These are phyloP conservation scores for Pterostichus madidus DNA, from an alignment of 2,888 invertebrate species.

Conservation along the genomic window DNA sequence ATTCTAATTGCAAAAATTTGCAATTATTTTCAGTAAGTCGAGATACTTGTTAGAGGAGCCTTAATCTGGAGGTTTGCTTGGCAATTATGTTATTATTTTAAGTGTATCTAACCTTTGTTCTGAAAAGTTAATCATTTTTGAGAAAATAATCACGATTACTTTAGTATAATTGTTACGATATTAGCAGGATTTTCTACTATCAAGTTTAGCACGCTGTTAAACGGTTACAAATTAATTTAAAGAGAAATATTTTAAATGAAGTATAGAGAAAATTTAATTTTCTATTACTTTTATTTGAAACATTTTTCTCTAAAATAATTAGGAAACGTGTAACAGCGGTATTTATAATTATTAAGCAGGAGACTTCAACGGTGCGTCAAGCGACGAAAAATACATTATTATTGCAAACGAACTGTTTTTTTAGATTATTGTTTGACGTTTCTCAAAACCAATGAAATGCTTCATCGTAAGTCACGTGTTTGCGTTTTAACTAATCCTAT, in stretches of 20 bases:
- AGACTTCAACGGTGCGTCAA: background rate
- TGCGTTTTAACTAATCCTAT: no score
- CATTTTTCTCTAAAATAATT: no score
- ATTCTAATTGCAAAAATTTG: conserved; percentile 8
- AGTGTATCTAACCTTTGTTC: conserved; percentile 1
- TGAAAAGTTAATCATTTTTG: conserved; percentile 3
- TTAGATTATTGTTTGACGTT: no score
- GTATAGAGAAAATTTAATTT: no score
- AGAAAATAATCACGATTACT: no score
- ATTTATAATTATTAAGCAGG: background rate
- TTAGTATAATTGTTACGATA: no score
- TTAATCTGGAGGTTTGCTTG: background rate
- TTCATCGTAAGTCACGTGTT: no score
- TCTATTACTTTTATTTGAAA: no score
- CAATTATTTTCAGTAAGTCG: conserved; percentile 19
- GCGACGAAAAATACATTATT: background rate
- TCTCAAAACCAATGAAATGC: no score
- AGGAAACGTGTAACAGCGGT: background rate
- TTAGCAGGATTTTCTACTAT: no score
- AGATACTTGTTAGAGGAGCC: background rate
- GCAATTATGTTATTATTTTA: conserved; percentile 29
- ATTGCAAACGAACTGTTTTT: background rate
- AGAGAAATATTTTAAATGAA: no score
- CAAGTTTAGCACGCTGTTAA: no score
- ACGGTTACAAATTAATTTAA: background rate